Conservation (phyloP, 92 coral and sea anemone genomes). For the Virgularia gustaviana region DNA sequence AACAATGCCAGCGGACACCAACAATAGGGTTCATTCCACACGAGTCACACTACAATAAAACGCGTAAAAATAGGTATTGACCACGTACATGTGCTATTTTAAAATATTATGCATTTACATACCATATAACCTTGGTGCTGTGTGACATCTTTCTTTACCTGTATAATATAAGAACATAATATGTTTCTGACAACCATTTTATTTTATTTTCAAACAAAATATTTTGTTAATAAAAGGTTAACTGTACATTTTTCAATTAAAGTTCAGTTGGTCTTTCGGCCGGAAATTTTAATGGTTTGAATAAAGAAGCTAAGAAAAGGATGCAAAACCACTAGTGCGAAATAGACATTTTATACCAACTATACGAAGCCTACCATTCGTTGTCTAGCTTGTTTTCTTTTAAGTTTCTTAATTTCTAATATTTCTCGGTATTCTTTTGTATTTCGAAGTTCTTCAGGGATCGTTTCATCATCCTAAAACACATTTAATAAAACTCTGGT, state of each 20-base stretch:
- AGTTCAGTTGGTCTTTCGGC: too few species aligned
- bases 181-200: too few species aligned
- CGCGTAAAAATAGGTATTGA: background rate
- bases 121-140: slow-evolving; percentile 54
- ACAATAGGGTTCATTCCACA: slow-evolving; percentile 69
- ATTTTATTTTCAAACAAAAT: too few species aligned
- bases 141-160: slow-evolving; percentile 24
- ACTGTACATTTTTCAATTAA: too few species aligned
- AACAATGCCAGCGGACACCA: slow-evolving; percentile 87
- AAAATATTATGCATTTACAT: background rate
- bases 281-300: too few species aligned
- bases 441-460: slow-evolving; percentile 68
- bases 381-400: slow-evolving; percentile 41
- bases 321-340: too few species aligned
- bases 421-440: slow-evolving; percentile 80
- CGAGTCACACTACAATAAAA: slow-evolving; percentile 64
- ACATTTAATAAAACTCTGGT: too few species aligned
- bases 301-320: too few species aligned
- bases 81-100: slow-evolving; percentile 15
- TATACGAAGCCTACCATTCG: slow-evolving; percentile 43
- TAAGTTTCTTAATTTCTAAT: slow-evolving; percentile 64
- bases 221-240: too few species aligned
- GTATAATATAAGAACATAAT: slow-evolving; percentile 1
- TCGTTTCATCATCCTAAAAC: slow-evolving; percentile 75
- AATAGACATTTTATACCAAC: too few species aligned